phyloP scores from a whole-genome alignment of 2,113 vertebrate genomes.

The Acanthochromis polyacanthus region DNA sequence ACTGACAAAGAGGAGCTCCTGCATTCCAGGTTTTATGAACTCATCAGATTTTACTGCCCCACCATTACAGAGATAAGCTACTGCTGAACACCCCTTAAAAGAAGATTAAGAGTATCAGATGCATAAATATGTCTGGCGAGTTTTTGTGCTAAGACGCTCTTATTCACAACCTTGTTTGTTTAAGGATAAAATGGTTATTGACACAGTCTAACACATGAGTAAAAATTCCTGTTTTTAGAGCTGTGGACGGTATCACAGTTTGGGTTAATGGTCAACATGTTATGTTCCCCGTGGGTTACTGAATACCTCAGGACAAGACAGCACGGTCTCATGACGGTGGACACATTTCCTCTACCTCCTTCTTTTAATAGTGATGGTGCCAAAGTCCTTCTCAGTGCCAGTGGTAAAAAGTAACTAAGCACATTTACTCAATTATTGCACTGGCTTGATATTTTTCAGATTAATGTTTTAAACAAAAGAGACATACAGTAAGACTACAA shows the following conservation, averaged over 20 bases:
- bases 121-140: conserved; percentile 10
- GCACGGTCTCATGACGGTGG: conserved; percentile 56
- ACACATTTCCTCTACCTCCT: not conserved
- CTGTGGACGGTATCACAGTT: conserved; percentile 17
- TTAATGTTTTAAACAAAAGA: too few relatives aligned
- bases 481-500: too few relatives aligned
- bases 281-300: conserved; percentile 67
- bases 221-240: not conserved
- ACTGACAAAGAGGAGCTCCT: conserved; percentile 1
- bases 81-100: conserved; percentile 6
- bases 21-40: conserved; percentile 45
- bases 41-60: conserved; percentile 32
- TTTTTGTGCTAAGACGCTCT: not conserved
- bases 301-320: conserved; percentile 42
- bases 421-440: not conserved
- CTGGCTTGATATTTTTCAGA: too few relatives aligned
- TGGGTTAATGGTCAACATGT: conserved; percentile 79
- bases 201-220: not conserved
- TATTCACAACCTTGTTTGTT: conserved; percentile 29
- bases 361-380: conserved; percentile 2
- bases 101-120: conserved; percentile 2
- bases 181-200: not conserved
- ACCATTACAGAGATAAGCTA: conserved; percentile 10
- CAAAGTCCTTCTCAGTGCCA: conserved; percentile 51
- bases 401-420: not conserved